Percentiles rank a stretch among this genome's conserved stretches.
Evolutionary conservation across 2,113 vertebrate genomes (phyloP).

Genomic region (Ammodytes dubius): DNA sequence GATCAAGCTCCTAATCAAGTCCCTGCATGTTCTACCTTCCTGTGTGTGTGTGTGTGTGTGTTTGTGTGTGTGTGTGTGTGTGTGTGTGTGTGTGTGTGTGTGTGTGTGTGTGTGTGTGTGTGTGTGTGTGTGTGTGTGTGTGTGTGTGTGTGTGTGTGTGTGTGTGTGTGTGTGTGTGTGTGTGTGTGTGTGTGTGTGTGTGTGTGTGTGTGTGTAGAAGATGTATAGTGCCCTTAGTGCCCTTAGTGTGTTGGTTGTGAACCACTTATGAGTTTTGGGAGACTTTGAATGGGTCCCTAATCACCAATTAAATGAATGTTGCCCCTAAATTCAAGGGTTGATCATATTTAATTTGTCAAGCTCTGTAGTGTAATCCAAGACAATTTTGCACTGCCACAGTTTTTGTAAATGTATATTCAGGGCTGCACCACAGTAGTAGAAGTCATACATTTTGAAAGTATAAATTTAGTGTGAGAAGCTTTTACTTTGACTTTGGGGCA

Average conservation of each 20-base stretch:
- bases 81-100: not conserved
- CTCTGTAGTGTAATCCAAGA: not conserved
- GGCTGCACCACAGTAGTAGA: not conserved
- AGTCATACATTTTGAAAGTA: not conserved
- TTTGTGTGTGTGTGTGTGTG: constrained; percentile 5
- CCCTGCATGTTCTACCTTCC: constrained; percentile 1
- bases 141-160: constrained; percentile 7
- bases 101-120: not conserved
- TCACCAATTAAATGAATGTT: constrained; percentile 23
- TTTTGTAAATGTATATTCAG: not conserved
- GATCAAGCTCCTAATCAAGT: not conserved
- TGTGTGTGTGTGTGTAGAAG: not conserved
- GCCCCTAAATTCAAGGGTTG: constrained; percentile 16
- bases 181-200: constrained; percentile 6
- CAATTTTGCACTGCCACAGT: not conserved
- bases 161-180: not conserved
- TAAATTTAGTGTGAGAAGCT: not conserved
- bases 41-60: not conserved
- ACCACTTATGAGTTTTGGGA: constrained; percentile 28
- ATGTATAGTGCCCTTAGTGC: constrained; percentile 26
- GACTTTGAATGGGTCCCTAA: constrained; percentile 22
- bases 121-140: not conserved
- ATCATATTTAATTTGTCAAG: constrained; percentile 12
- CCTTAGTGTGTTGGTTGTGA: constrained; percentile 18
- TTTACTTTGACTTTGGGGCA: not conserved